Evolutionary conservation across 2,888 invertebrate genomes (phyloP).

Genomic region (Trichopria drosophilae): DNA sequence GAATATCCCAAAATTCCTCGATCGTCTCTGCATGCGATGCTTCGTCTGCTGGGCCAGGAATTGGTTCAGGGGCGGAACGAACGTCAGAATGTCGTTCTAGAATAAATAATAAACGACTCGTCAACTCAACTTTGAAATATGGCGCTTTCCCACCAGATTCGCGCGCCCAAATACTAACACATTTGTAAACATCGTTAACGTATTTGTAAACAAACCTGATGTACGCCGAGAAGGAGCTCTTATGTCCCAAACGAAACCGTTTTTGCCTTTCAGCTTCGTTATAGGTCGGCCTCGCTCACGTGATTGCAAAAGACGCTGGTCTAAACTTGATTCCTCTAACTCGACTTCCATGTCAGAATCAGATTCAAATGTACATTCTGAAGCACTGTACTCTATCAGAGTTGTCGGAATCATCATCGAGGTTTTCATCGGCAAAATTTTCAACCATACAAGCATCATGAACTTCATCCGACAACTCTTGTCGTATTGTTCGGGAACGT

Average conservation of each 20-base stretch:
- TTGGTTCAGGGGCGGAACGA: not conserved
- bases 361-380: conserved; percentile 3
- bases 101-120: too few relatives aligned
- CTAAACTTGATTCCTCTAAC: not conserved
- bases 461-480: conserved; percentile 5
- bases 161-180: too few relatives aligned
- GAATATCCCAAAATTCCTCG: conserved; percentile 5
- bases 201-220: conserved; percentile 3
- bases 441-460: not conserved
- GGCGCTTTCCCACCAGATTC: too few relatives aligned
- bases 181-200: too few relatives aligned
- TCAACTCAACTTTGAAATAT: too few relatives aligned
- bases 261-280: conserved; percentile 1
- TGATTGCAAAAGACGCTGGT: not conserved
- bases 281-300: not conserved
- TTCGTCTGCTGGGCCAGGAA: conserved; percentile 1
- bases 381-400: conserved; percentile 1
- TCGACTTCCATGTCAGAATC: conserved; percentile 1
- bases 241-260: conserved; percentile 5
- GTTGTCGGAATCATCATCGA: conserved; percentile 1
- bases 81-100: conserved; percentile 1
- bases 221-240: conserved; percentile 6
- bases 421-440: not conserved
- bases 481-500: conserved; percentile 1
- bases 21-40: not conserved